Percentiles rank a stretch among this genome's conserved stretches.
Conservation (phyloP, 2,888 invertebrate genomes). For the Melinaea marsaeus region DNA sequence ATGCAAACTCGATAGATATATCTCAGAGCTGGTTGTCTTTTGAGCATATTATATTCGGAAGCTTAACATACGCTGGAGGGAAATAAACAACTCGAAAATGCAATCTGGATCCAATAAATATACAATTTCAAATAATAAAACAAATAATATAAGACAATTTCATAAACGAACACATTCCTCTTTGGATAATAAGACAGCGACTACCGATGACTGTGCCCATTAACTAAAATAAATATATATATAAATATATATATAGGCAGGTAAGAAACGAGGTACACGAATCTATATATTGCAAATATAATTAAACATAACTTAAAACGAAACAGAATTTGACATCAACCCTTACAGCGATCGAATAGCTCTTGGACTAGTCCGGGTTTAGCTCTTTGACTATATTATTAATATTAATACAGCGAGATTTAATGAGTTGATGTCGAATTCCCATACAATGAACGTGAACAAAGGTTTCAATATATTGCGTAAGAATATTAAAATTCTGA, state of each 20-base stretch:
- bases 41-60: constrained; percentile 57
- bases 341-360: neutral
- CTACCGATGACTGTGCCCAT: constrained; percentile 45
- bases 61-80: constrained; percentile 34
- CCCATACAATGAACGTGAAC: no score
- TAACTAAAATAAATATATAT: constrained; percentile 29
- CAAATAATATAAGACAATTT: constrained; percentile 53
- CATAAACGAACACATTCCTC: constrained; percentile 73
- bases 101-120: constrained; percentile 73
- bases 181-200: constrained; percentile 63
- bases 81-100: constrained; percentile 55
- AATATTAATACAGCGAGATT: no score
- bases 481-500: no score
- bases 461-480: no score
- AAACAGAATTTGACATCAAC: neutral
- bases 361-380: neutral
- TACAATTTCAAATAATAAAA: constrained; percentile 59
- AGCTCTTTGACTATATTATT: neutral
- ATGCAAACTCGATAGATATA: constrained; percentile 68
- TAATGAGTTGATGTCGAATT: no score
- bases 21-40: constrained; percentile 59
- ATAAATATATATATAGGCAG: constrained; percentile 22
- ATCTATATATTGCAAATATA: constrained; percentile 20
- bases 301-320: constrained; percentile 4
- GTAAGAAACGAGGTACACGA: constrained; percentile 22